Evolutionary conservation across 2,888 invertebrate genomes (phyloP), one percentile per base, ranked within the genome.

Genomic region (Epiblema foenella): DNA sequence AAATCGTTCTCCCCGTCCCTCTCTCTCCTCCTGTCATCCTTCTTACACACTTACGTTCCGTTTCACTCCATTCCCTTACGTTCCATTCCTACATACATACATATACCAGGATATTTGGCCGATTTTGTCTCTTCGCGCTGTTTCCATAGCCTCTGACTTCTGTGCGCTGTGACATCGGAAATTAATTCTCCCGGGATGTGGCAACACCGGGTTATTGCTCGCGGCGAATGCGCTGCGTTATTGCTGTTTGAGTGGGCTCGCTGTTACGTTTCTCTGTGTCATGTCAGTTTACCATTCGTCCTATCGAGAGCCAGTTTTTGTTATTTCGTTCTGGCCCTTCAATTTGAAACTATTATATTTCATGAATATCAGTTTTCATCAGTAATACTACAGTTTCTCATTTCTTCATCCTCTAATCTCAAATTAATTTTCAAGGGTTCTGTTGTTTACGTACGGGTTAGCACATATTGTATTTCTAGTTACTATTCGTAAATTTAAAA

Each of bases 151-250:
- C 51, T 39, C 56, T 58, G 52, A 8, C 9, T 68, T 52, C 52
- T 33, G 17, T 15, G 8, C 46, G 33, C 33, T 70, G 70, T 49
- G 59, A n/a, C 58, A 46, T 89, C 81, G 85, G 84, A 89, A 88
- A 90, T 90, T 88, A 86, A 91, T 88, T 86, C 88, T 82, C 87
- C 54, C 75, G 76, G 83, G 83, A 81, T 75, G 67, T 46, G 59
- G 69, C 69, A 70, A 59, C 69, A 51, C 52, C 58, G 62, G 65
- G 69, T 70, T 65, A 70, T 70, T 70, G 69, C 69, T 58, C 69
- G 69, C 69, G 51, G 57, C 69, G 65, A 69, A 59, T 58, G 67
- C 69, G 60, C 51, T 51, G 18, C 65, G 65, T 60, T 70, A 70
- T 70, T 70, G 46, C 70, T 54, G 69, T 66, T 70, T 65, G 59